Percentiles rank a stretch among this genome's conserved stretches.
Evolutionary conservation across 1,140 invertebrate species (phyloP).

Genomic region (Meloidogyne floridensis): DNA sequence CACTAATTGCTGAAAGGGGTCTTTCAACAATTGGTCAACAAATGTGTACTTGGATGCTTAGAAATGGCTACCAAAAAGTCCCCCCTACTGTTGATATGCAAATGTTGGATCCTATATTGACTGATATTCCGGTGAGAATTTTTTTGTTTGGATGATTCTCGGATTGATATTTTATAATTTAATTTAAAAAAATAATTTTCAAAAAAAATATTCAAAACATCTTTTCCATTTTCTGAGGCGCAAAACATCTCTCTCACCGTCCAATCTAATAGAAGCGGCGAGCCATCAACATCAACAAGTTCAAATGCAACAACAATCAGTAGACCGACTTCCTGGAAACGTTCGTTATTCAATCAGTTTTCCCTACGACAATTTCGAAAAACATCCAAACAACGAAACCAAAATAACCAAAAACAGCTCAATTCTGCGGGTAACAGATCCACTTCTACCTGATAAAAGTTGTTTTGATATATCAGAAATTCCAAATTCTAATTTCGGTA

Average conservation of each 20-base stretch:
- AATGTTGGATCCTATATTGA: background rate
- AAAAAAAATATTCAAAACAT: background rate
- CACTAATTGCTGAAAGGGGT: conserved; percentile 48
- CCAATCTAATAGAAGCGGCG: background rate
- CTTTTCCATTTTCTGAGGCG: background rate
- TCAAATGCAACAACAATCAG: background rate
- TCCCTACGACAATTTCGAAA: background rate
- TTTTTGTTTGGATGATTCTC: too few relatives aligned
- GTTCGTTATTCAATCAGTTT: conserved; percentile 3
- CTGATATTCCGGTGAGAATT: background rate
- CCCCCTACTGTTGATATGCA: background rate
- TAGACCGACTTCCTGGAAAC: background rate
- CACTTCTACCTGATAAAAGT: background rate
- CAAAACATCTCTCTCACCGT: background rate
- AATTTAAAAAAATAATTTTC: too few relatives aligned
- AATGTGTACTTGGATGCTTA: conserved; percentile 41
- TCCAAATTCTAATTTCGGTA: too few relatives aligned
- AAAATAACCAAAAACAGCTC: background rate
- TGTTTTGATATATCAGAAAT: too few relatives aligned
- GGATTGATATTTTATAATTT: too few relatives aligned
- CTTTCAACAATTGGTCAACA: conserved; percentile 53
- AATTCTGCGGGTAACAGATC: background rate
- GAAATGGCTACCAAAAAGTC: background rate
- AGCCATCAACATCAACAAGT: background rate
- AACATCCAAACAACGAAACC: background rate